Conservation (phyloP, 2,113 vertebrate genomes). For the Stigmatopora nigra region DNA sequence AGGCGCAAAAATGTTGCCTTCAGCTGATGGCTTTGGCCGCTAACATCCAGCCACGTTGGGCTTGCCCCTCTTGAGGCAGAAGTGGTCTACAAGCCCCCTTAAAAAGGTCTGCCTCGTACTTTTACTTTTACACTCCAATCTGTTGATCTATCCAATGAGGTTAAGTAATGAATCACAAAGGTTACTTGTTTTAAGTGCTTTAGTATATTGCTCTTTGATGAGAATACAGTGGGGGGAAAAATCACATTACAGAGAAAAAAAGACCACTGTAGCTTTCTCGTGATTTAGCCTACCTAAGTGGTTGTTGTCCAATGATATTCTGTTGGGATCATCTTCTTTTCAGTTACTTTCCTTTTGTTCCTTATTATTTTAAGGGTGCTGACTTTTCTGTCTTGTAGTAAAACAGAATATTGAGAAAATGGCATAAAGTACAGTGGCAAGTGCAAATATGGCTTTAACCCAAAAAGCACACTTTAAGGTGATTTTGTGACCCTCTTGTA, state of each 20-base stretch:
- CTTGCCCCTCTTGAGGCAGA: neutral
- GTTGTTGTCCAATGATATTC: neutral
- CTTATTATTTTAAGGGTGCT: too few species aligned
- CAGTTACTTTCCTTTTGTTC: neutral
- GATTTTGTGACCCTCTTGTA: too few species aligned
- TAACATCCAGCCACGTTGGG: constrained; percentile 55
- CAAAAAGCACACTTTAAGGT: too few species aligned
- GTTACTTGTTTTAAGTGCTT: neutral
- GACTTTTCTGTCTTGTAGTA: too few species aligned
- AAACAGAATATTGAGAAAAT: too few species aligned
- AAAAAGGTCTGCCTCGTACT: too few species aligned
- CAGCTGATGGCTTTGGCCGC: constrained; percentile 49
- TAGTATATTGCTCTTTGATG: neutral
- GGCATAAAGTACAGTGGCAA: too few species aligned
- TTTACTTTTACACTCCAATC: too few species aligned
- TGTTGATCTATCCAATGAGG: too few species aligned
- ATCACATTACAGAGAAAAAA: neutral
- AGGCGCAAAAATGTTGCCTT: constrained; percentile 36
- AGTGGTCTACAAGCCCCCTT: neutral
- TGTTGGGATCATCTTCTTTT: neutral
- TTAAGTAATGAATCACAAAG: too few species aligned
- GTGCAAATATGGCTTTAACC: too few species aligned
- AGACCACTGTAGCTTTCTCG: neutral
- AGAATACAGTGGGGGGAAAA: neutral
- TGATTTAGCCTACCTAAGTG: neutral